Conservation (phyloP, 2,888 invertebrate genomes). For the Ephialtes manifestator region DNA sequence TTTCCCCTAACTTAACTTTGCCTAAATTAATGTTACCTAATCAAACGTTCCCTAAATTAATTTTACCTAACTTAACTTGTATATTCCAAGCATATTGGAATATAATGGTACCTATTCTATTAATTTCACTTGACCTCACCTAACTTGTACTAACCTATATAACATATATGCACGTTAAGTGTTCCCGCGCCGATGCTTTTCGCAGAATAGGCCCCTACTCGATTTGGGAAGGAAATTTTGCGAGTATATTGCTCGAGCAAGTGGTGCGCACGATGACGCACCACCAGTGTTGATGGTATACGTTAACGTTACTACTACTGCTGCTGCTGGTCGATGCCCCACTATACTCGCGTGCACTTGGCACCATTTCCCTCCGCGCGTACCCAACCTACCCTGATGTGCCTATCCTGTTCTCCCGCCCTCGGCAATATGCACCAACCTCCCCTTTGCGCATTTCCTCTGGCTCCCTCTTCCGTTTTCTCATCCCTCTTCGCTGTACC, state of each 20-base stretch:
- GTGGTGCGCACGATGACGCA: slow-evolving; percentile 42
- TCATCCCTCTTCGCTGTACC: slow-evolving; percentile 50
- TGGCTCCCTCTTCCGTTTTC: slow-evolving; percentile 55
- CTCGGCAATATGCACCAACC: slow-evolving; percentile 36
- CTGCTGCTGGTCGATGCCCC: slow-evolving; percentile 80
- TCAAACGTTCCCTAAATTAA: no score
- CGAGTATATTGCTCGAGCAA: slow-evolving; percentile 21
- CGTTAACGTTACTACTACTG: slow-evolving; percentile 68
- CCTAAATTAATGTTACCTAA: no score
- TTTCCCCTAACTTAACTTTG: no score
- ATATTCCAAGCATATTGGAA: no score
- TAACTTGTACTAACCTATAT: neutral
- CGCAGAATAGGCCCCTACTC: neutral
- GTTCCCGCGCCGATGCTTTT: neutral
- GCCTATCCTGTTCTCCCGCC: slow-evolving; percentile 49
- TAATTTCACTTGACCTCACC: neutral
- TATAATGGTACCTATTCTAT: no score
- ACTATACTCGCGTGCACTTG: slow-evolving; percentile 79
- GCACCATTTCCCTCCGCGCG: slow-evolving; percentile 79
- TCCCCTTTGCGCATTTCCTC: slow-evolving; percentile 49
- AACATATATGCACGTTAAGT: neutral
- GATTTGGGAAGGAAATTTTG: slow-evolving; percentile 40
- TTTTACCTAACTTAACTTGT: no score
- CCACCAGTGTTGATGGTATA: slow-evolving; percentile 27
- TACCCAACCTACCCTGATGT: slow-evolving; percentile 71